phyloP scores from a whole-genome alignment of 2,113 vertebrate species.

The Fulica atra region DNA sequence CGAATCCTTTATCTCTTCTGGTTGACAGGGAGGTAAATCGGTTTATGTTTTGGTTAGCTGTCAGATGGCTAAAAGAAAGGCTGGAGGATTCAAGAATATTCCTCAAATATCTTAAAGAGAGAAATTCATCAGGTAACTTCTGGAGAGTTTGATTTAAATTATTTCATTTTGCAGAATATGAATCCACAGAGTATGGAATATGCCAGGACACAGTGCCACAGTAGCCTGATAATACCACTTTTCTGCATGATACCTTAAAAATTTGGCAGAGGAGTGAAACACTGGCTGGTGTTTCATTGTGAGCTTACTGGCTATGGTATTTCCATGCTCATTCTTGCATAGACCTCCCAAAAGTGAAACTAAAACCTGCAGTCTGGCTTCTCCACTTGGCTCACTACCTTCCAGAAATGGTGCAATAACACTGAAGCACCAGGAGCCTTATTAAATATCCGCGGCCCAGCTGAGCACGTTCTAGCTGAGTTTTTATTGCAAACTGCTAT shows the following conservation, averaged over 20 bases:
- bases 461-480: not conserved
- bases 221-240: not conserved
- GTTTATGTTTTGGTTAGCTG: not conserved
- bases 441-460: not conserved
- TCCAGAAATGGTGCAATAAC: not conserved
- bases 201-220: not conserved
- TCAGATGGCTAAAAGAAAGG: not conserved
- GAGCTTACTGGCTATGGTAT: not conserved
- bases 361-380: not conserved
- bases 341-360: not conserved
- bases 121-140: not conserved
- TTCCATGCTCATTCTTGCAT: not conserved
- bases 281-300: not conserved
- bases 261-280: not conserved
- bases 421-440: not conserved
- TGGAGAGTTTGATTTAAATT: not conserved
- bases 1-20: not conserved
- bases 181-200: not conserved
- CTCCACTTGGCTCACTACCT: fast-evolving
- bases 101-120: not conserved
- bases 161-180: not conserved
- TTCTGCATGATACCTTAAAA: not conserved
- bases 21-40: not conserved
- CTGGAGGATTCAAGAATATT: not conserved
- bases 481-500: not conserved